phyloP scores from a whole-genome alignment of 2,113 vertebrate species.

The Notechis scutatus region DNA sequence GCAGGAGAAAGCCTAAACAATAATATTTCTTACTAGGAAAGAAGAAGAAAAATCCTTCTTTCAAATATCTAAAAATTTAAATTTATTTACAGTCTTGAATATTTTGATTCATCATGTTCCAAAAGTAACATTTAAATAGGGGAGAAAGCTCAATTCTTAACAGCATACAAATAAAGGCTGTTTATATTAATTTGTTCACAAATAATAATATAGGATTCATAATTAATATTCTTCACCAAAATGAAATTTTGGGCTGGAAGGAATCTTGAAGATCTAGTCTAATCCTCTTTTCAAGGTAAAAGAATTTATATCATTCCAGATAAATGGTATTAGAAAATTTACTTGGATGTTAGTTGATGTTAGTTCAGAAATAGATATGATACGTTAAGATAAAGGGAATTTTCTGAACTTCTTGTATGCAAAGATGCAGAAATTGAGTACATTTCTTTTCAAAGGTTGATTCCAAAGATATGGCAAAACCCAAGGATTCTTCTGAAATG shows the following conservation, averaged over 20 bases:
- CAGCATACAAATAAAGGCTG: background rate
- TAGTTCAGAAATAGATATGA: background rate
- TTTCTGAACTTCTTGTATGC: background rate
- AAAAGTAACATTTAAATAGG: too few relatives aligned
- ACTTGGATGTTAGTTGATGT: background rate
- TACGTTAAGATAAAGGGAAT: background rate
- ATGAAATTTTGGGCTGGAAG: too few relatives aligned
- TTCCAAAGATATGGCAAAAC: background rate
- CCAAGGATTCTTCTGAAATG: slow-evolving; percentile 5
- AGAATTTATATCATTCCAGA: background rate
- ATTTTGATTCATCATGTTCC: too few relatives aligned
- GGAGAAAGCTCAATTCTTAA: background rate
- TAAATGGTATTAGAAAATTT: background rate
- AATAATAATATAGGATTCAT: background rate
- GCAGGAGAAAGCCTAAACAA: too few relatives aligned
- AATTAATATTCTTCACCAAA: too few relatives aligned
- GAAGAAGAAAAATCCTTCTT: too few relatives aligned
- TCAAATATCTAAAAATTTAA: too few relatives aligned
- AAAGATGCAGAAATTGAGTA: background rate
- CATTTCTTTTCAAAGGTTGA: slow-evolving; percentile 16
- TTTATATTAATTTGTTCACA: background rate
- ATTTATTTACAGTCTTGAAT: too few relatives aligned
- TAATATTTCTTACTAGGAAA: too few relatives aligned
- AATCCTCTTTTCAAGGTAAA: background rate
- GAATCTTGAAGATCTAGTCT: background rate